Conservation (phyloP, 1,140 invertebrate species). For the Copidosoma floridanum region DNA sequence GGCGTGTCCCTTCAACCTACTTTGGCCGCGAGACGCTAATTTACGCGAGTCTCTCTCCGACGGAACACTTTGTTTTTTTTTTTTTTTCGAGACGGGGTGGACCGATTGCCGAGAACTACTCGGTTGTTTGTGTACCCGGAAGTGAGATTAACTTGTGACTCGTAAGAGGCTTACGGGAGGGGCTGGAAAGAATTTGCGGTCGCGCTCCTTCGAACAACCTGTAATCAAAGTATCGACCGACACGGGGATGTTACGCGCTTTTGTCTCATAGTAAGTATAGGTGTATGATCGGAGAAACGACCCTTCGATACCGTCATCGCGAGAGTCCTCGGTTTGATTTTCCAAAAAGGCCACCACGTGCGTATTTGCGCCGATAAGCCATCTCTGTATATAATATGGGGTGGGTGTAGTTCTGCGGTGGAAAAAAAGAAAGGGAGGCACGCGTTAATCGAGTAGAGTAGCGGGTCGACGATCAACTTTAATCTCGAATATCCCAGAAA, state of each 20-base stretch:
- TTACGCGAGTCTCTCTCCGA: constrained; percentile 1
- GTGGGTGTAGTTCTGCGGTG: constrained; percentile 8
- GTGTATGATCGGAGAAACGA: too few species aligned
- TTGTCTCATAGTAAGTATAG: too few species aligned
- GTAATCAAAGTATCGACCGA: too few species aligned
- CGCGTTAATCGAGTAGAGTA: constrained; percentile 22
- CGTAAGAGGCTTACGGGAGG: not conserved
- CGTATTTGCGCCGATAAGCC: constrained; percentile 23
- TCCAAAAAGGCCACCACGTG: too few species aligned
- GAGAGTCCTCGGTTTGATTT: too few species aligned
- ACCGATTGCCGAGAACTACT: not conserved
- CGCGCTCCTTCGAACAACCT: too few species aligned
- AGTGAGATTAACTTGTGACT: constrained; percentile 10
- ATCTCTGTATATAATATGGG: too few species aligned
- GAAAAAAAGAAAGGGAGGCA: constrained; percentile 10
- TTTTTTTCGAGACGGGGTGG: too few species aligned
- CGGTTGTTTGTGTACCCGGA: not conserved
- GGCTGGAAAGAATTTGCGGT: not conserved
- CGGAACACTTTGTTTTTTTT: too few species aligned
- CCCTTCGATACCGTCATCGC: too few species aligned
- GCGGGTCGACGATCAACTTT: constrained; percentile 19
- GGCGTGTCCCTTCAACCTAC: not conserved
- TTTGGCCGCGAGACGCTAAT: constrained; percentile 15
- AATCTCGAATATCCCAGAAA: constrained; percentile 28
- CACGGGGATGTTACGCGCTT: too few species aligned